phyloP scores from a whole-genome alignment of 2,113 vertebrate species.

The Choloepus hoffmanni region DNA sequence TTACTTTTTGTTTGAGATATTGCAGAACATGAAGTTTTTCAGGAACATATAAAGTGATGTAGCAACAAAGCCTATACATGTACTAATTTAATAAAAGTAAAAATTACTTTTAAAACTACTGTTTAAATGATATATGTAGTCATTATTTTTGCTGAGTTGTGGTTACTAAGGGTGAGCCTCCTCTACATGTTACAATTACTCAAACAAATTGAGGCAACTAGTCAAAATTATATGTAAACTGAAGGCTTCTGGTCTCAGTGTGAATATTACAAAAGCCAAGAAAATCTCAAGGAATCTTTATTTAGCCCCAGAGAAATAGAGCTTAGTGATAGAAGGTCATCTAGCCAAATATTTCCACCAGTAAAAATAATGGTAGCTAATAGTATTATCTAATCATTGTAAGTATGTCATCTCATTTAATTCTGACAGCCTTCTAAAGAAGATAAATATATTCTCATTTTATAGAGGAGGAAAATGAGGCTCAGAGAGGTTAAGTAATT shows the following conservation, averaged over 20 bases:
- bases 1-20: slow-evolving; percentile 5
- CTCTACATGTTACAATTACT: not conserved
- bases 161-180: not conserved
- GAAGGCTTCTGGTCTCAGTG: not conserved
- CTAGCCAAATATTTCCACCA: not conserved
- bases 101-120: not conserved
- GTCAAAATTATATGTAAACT: not conserved
- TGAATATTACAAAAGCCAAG: not conserved
- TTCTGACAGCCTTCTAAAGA: not conserved
- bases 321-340: not conserved
- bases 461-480: not conserved
- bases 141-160: not conserved
- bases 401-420: not conserved
- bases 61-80: not conserved
- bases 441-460: slow-evolving; percentile 21
- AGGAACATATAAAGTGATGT: not conserved
- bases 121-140: not conserved
- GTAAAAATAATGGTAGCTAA: not conserved
- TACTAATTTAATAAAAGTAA: not conserved
- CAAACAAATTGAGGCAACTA: not conserved
- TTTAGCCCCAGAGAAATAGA: not conserved
- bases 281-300: not conserved
- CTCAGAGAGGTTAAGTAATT: not conserved
- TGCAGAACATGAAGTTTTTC: not conserved
- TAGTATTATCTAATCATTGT: not conserved